Conservation (phyloP, 2,888 invertebrate species). For the Eledone cirrhosa region DNA sequence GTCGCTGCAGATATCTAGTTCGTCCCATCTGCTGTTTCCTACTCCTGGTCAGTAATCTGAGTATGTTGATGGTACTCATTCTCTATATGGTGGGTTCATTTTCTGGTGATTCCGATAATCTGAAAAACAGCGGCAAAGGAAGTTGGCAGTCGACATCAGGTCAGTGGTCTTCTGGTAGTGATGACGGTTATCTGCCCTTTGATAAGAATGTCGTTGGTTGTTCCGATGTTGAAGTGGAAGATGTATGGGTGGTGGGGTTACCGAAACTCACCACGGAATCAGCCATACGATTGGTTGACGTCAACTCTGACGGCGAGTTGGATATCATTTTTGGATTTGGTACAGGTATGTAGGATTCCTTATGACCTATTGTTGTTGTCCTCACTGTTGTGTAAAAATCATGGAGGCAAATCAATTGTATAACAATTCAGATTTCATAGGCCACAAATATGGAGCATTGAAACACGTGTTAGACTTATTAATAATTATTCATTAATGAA, state of each 20-base stretch:
- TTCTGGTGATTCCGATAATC: not conserved
- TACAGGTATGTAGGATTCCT: slow-evolving; percentile 71
- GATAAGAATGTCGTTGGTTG: slow-evolving; percentile 71
- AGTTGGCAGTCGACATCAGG: not conserved
- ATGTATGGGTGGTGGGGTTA: slow-evolving; percentile 77
- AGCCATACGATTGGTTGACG: slow-evolving; percentile 76
- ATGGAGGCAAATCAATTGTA: too few relatives aligned
- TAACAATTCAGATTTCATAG: too few relatives aligned
- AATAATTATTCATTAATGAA: too few relatives aligned
- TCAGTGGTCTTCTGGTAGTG: slow-evolving; percentile 27
- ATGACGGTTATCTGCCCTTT: not conserved
- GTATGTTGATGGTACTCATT: slow-evolving; percentile 50
- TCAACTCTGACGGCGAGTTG: slow-evolving; percentile 77
- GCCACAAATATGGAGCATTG: too few relatives aligned
- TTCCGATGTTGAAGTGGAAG: slow-evolving; percentile 71
- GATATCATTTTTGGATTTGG: slow-evolving; percentile 83
- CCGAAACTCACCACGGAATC: slow-evolving; percentile 80
- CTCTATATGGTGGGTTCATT: slow-evolving; percentile 46
- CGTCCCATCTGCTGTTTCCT: slow-evolving; percentile 52
- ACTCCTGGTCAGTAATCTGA: slow-evolving; percentile 47
- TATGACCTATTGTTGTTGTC: too few relatives aligned
- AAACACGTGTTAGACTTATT: too few relatives aligned
- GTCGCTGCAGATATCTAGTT: slow-evolving; percentile 47
- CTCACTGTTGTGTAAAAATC: too few relatives aligned
- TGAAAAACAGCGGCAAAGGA: not conserved